A percentile compares a stretch with the other conserved stretches of the same genome.
These are phyloP conservation scores for Castor canadensis DNA, from an alignment of 2,113 vertebrate species.

Conservation along the genomic window DNA sequence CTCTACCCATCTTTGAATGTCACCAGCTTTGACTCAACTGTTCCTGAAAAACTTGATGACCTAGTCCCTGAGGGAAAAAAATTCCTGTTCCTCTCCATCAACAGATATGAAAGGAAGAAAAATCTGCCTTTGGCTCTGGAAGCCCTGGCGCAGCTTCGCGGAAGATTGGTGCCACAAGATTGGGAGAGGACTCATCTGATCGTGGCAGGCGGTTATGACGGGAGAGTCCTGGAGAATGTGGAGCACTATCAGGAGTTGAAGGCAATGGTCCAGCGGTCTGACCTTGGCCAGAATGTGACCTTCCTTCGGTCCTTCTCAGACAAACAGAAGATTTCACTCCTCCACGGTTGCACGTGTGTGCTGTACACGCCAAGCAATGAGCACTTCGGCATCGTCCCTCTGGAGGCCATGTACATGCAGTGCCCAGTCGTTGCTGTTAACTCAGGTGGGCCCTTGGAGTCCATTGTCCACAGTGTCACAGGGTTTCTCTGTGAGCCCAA, in stretches of 20 bases:
- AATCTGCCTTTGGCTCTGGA: slow-evolving; percentile 91
- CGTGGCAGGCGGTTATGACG: slow-evolving; percentile 95
- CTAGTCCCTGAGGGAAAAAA: slow-evolving; percentile 87
- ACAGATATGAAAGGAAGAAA: slow-evolving; percentile 98
- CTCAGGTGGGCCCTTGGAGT: slow-evolving; percentile 96
- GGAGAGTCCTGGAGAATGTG: slow-evolving; percentile 93
- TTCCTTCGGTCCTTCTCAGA: slow-evolving; percentile 96
- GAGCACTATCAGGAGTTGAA: slow-evolving; percentile 93
- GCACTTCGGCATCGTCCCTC: slow-evolving; percentile 97
- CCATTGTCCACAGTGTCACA: slow-evolving; percentile 89
- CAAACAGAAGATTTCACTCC: slow-evolving; percentile 91
- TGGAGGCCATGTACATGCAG: slow-evolving; percentile 97
- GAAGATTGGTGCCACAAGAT: slow-evolving; percentile 81
- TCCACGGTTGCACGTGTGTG: slow-evolving; percentile 88
- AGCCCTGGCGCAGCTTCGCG: slow-evolving; percentile 87
- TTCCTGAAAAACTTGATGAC: slow-evolving; percentile 83
- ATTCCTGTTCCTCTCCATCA: slow-evolving; percentile 95
- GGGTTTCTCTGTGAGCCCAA: slow-evolving; percentile 94
- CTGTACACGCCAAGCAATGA: slow-evolving; percentile 97
- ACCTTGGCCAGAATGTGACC: slow-evolving; percentile 87
- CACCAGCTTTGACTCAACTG: slow-evolving; percentile 86
- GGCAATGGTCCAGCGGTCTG: slow-evolving; percentile 82
- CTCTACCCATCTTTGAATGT: slow-evolving; percentile 96
- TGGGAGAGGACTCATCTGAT: slow-evolving; percentile 92
- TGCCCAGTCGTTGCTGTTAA: slow-evolving; percentile 95